Percentiles rank a stretch among this genome's conserved stretches.
Conservation (phyloP, 1,140 invertebrate genomes). For the Magallana ariakensis region DNA sequence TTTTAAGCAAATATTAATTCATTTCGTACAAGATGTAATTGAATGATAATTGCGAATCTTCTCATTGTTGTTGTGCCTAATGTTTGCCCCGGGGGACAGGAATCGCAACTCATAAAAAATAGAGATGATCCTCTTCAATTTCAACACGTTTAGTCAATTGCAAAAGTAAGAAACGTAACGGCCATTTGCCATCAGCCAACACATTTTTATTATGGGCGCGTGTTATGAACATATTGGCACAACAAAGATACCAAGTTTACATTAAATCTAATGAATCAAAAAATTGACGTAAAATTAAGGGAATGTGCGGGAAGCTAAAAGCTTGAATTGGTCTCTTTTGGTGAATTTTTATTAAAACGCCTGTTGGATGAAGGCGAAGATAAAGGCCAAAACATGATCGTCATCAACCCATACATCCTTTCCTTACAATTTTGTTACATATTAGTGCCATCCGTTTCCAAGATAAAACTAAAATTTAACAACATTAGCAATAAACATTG, state of each 20-base stretch:
- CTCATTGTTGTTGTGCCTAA: not conserved
- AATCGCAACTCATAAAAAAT: not conserved
- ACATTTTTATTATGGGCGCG: not conserved
- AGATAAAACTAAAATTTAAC: not conserved
- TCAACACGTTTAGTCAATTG: conserved; percentile 23
- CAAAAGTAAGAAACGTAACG: conserved; percentile 3
- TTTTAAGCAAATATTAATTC: conserved; percentile 22
- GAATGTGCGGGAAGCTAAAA: not conserved
- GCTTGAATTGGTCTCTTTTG: conserved; percentile 6
- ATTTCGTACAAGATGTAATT: conserved; percentile 16
- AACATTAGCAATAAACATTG: conserved; percentile 3
- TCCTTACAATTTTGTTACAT: not conserved
- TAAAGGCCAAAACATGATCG: not conserved
- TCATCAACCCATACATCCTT: conserved; percentile 5
- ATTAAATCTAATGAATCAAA: conserved; percentile 38
- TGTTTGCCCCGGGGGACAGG: not conserved
- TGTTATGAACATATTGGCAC: conserved; percentile 27
- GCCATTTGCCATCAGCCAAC: not conserved
- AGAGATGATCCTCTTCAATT: not conserved
- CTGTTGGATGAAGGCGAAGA: not conserved
- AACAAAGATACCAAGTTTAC: conserved; percentile 27
- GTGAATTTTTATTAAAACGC: conserved; percentile 14
- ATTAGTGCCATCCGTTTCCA: not conserved
- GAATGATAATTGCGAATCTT: not conserved
- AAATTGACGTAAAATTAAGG: conserved; percentile 28